Evolutionary conservation across 2,888 invertebrate species (phyloP).

Genomic region (Caenorhabditis angaria): DNA sequence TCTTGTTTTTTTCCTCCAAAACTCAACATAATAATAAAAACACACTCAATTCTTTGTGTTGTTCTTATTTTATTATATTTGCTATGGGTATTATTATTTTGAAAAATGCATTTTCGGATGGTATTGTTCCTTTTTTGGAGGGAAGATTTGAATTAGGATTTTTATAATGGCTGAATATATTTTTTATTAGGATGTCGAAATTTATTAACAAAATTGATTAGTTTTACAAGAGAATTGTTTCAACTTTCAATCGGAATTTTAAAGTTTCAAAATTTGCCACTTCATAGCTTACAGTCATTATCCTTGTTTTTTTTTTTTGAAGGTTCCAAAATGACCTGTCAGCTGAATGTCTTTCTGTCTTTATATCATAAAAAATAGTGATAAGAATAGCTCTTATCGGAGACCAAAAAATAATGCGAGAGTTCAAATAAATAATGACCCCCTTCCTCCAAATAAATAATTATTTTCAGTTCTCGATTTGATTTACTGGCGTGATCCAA

Average conservation of each 20-base stretch:
- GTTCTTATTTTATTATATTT: not conserved
- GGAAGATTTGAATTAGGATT: too few species aligned
- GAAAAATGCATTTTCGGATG: not conserved
- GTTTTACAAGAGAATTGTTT: too few species aligned
- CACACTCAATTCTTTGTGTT: not conserved
- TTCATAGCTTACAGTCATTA: not conserved
- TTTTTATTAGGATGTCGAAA: too few species aligned
- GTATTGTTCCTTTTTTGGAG: not conserved
- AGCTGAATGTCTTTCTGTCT: not conserved
- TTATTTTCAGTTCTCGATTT: slow-evolving; percentile 75
- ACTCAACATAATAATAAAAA: not conserved
- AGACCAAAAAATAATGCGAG: not conserved
- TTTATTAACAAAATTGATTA: too few species aligned
- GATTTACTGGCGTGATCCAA: slow-evolving; percentile 96
- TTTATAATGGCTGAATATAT: too few species aligned
- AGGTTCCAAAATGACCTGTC: too few species aligned
- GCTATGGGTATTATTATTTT: not conserved
- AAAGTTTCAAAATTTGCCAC: not conserved
- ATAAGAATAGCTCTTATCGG: not conserved
- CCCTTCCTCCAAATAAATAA: not conserved
- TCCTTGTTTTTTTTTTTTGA: not conserved
- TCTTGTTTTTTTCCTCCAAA: not conserved
- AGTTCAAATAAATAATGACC: not conserved
- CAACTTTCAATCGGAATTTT: too few species aligned
- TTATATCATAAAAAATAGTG: not conserved